A percentile compares a stretch with the other conserved stretches of the same genome.
phyloP scores from a whole-genome alignment of 2,797 vertebrate species.

The Serranus cabrilla region DNA sequence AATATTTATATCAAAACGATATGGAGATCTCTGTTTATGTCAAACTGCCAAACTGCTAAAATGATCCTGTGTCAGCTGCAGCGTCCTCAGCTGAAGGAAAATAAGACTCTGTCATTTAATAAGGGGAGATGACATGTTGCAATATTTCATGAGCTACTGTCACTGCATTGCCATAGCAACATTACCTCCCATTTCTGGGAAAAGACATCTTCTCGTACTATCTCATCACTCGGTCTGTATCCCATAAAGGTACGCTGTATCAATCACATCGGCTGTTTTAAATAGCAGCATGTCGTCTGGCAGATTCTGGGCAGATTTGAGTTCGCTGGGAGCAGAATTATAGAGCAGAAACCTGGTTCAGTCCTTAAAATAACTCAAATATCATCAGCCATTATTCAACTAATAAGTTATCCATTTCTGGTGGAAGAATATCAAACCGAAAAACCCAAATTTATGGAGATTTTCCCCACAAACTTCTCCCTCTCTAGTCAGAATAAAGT shows the following conservation, averaged over 20 bases:
- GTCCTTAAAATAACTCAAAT: not conserved
- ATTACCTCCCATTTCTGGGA: constrained; percentile 36
- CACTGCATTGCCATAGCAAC: constrained; percentile 62
- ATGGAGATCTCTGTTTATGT: constrained; percentile 13
- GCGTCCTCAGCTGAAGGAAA: constrained; percentile 35
- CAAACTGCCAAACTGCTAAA: constrained; percentile 33
- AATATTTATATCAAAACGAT: constrained; percentile 33
- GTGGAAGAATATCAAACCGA: not conserved
- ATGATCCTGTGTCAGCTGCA: constrained; percentile 34
- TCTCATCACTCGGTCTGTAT: not conserved
- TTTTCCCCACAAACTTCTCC: too few relatives aligned
- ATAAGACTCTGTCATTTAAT: constrained; percentile 52
- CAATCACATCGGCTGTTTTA: constrained; percentile 29
- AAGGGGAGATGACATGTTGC: constrained; percentile 38
- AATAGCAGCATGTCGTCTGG: constrained; percentile 14
- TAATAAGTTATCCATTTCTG: not conserved
- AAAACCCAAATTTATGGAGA: too few relatives aligned
- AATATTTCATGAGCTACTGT: constrained; percentile 56
- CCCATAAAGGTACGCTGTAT: constrained; percentile 4
- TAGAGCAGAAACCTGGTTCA: not conserved
- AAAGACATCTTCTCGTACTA: constrained; percentile 30
- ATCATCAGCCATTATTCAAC: not conserved
- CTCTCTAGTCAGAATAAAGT: not conserved
- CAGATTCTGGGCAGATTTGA: constrained; percentile 17
- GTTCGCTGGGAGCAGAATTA: not conserved